Evolutionary conservation across 2,797 vertebrate species (phyloP).

Genomic region (Chelmon rostratus): DNA sequence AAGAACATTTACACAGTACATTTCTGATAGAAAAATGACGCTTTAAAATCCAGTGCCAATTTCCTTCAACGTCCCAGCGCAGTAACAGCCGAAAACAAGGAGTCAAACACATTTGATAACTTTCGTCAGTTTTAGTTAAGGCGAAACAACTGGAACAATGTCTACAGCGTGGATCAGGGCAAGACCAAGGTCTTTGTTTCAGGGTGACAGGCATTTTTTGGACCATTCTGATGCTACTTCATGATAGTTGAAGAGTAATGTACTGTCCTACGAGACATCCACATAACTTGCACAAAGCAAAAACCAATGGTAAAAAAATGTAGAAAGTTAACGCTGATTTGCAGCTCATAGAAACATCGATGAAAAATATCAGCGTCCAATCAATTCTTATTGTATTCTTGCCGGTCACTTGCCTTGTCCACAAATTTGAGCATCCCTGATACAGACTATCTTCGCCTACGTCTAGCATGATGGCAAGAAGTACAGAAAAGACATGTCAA

Average conservation of each 20-base stretch:
- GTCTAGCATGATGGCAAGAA: slow-evolving; percentile 7
- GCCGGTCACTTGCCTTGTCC: not conserved
- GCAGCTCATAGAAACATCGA: slow-evolving; percentile 21
- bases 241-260: not conserved
- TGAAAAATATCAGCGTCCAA: slow-evolving; percentile 12
- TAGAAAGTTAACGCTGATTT: not conserved
- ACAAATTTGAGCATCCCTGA: slow-evolving; percentile 23
- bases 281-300: not conserved
- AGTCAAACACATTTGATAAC: not conserved
- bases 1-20: slow-evolving; percentile 65
- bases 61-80: slow-evolving; percentile 12
- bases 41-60: slow-evolving; percentile 40
- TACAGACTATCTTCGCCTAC: not conserved
- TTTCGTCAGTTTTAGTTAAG: slow-evolving; percentile 12
- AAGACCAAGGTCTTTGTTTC: not conserved
- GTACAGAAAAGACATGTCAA: slow-evolving; percentile 22
- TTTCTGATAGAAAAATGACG: slow-evolving; percentile 45
- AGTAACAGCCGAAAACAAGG: not conserved
- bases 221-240: not conserved
- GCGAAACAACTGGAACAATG: slow-evolving; percentile 8
- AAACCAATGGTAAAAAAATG: slow-evolving; percentile 9
- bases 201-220: not conserved
- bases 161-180: not conserved
- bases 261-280: not conserved
- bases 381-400: not conserved